These are phyloP conservation scores for Anoura caudifer DNA, from an alignment of 2,113 vertebrate species.

Conservation along the genomic window DNA sequence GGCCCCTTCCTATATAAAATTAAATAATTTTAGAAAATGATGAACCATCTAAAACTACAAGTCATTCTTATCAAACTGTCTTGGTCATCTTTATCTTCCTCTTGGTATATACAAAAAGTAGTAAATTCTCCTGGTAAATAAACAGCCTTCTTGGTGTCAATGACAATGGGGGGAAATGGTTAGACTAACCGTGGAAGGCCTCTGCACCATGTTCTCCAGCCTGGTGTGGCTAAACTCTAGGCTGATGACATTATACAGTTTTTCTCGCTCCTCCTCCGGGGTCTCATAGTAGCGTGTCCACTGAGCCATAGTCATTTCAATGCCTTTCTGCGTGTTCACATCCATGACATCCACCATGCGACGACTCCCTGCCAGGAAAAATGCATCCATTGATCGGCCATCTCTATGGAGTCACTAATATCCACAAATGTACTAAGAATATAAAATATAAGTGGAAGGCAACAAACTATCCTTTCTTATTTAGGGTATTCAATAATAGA, in stretches of 20 bases:
- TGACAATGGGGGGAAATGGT: not conserved
- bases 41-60: not conserved
- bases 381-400: not conserved
- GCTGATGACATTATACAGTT: constrained; percentile 99
- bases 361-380: constrained; percentile 88
- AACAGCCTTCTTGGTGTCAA: not conserved
- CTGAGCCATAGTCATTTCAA: constrained; percentile 99
- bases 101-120: not conserved
- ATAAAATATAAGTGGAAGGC: not conserved
- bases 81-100: not conserved
- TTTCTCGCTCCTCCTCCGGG: constrained; percentile 92
- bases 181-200: constrained; percentile 90
- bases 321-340: constrained; percentile 96
- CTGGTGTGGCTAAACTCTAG: constrained; percentile 98
- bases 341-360: constrained; percentile 99
- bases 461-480: not conserved
- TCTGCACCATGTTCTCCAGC: constrained; percentile 96
- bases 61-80: constrained; percentile 2
- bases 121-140: not conserved
- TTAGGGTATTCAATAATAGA: not conserved
- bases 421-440: constrained; percentile 8
- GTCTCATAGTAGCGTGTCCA: constrained; percentile 98
- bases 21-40: constrained; percentile 26
- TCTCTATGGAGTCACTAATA: not conserved
- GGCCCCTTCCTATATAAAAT: not conserved